Evolutionary conservation across 2,113 vertebrate species (phyloP).

Genomic region (Engystomops pustulosus): DNA sequence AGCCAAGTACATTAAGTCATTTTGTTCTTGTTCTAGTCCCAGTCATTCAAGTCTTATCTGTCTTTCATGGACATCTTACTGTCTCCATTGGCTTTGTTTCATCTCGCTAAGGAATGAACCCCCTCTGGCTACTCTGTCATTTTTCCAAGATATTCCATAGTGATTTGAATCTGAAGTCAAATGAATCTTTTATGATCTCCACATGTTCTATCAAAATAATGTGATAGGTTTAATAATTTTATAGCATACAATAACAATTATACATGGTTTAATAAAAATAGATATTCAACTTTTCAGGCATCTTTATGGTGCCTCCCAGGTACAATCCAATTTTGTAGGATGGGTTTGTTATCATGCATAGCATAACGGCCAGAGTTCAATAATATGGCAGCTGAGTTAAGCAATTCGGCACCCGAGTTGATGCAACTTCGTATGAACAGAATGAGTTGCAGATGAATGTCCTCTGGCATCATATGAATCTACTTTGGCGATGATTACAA

Average conservation of each 20-base stretch:
- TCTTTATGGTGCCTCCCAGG: background rate
- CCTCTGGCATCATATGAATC: constrained; percentile 25
- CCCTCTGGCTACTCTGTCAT: constrained; percentile 36
- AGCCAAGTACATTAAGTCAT: constrained; percentile 22
- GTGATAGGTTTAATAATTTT: constrained; percentile 21
- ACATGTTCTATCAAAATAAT: constrained; percentile 30
- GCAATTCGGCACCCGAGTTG: constrained; percentile 3
- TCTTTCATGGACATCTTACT: constrained; percentile 35
- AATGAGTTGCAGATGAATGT: constrained; percentile 35
- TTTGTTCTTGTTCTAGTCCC: constrained; percentile 1
- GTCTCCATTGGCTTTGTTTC: constrained; percentile 50
- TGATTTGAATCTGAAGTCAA: constrained; percentile 26
- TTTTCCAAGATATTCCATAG: constrained; percentile 20
- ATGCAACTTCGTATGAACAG: background rate
- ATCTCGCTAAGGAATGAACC: constrained; percentile 43
- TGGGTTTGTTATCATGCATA: background rate
- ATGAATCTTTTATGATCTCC: constrained; percentile 40
- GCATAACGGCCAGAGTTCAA: background rate
- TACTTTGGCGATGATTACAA: constrained; percentile 23
- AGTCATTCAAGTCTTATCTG: constrained; percentile 52
- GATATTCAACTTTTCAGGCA: background rate
- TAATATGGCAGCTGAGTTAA: constrained; percentile 4
- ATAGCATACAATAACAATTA: constrained; percentile 25
- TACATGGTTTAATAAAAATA: background rate
- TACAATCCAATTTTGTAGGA: background rate